Evolutionary conservation across 2,797 vertebrate species (phyloP).

Genomic region (Remorina albescens): DNA sequence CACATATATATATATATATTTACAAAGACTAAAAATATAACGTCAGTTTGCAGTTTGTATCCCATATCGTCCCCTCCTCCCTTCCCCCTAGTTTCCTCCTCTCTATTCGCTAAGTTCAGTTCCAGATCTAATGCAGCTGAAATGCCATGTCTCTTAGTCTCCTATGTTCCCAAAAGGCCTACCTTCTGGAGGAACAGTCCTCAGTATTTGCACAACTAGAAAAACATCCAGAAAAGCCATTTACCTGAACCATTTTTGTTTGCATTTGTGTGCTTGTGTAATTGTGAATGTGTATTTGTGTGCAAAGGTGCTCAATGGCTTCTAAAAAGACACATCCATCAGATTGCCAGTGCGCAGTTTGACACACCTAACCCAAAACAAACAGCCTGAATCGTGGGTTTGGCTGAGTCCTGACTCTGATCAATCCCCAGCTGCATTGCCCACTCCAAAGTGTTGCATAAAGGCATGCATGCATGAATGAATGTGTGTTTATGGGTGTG

Average conservation of each 20-base stretch:
- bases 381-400: conserved; percentile 55
- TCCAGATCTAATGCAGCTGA: conserved; percentile 63
- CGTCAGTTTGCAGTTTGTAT: conserved; percentile 24
- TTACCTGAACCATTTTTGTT: conserved; percentile 44
- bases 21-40: conserved; percentile 19
- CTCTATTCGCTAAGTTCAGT: conserved; percentile 48
- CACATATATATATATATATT: too few species aligned
- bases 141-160: conserved; percentile 47
- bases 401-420: conserved; percentile 57
- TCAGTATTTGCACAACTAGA: conserved; percentile 62
- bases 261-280: conserved; percentile 19
- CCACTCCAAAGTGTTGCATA: conserved; percentile 31
- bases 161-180: conserved; percentile 39
- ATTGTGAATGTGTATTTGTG: conserved; percentile 14
- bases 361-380: conserved; percentile 66
- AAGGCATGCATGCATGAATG: conserved; percentile 45
- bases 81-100: conserved; percentile 19
- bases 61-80: conserved; percentile 8
- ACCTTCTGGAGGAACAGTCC: conserved; percentile 43
- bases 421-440: conserved; percentile 43
- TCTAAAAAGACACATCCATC: conserved; percentile 55
- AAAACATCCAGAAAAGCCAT: conserved; percentile 53
- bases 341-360: conserved; percentile 43
- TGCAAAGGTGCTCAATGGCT: conserved; percentile 32
- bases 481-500: conserved; percentile 64